Conservation (phyloP, 2,113 vertebrate genomes). For the Hemibagrus wyckioides region DNA sequence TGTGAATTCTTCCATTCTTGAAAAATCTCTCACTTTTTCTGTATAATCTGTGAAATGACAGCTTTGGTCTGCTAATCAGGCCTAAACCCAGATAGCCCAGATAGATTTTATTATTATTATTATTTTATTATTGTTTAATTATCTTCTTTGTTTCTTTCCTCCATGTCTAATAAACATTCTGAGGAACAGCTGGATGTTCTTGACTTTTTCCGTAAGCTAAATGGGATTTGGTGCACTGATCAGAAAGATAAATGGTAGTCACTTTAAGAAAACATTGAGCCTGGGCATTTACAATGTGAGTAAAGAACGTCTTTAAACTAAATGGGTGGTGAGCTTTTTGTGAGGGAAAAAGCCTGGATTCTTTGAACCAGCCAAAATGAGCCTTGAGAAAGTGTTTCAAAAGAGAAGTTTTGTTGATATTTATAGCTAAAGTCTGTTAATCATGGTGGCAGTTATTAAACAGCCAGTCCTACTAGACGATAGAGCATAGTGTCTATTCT, state of each 20-base stretch:
- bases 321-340: not conserved
- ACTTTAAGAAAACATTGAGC: not conserved
- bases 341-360: not conserved
- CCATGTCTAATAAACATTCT: slow-evolving; percentile 27
- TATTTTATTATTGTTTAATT: too few relatives aligned
- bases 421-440: slow-evolving; percentile 3
- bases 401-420: not conserved
- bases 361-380: not conserved
- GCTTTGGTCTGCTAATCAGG: slow-evolving; percentile 15
- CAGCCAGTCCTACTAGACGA: not conserved
- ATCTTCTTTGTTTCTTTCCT: not conserved
- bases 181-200: slow-evolving; percentile 7
- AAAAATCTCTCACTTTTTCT: not conserved
- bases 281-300: not conserved
- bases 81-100: not conserved
- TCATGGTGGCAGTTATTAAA: not conserved
- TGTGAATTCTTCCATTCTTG: slow-evolving; percentile 18
- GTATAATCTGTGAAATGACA: slow-evolving; percentile 5
- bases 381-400: not conserved
- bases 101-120: not conserved
- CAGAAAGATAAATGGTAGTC: slow-evolving; percentile 4
- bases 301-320: not conserved
- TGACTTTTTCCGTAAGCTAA: slow-evolving; percentile 26
- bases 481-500: not conserved
- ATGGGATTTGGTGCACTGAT: not conserved